Evolutionary conservation across 2,797 vertebrate genomes (phyloP), one percentile per base, ranked within the genome.

Genomic region (Dryobates pubescens): DNA sequence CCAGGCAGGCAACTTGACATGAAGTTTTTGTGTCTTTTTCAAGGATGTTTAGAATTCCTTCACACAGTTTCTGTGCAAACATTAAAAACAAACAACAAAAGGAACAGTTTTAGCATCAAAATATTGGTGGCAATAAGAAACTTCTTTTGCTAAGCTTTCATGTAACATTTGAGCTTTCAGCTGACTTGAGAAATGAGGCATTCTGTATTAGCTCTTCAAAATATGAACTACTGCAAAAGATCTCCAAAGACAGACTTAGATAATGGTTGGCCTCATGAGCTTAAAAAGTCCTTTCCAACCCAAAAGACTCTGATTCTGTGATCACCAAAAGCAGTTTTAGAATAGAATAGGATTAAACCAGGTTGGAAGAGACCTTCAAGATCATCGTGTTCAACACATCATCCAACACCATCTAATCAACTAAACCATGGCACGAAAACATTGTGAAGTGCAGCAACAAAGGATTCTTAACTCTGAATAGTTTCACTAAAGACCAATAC

Each of bases 1-100:
- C 99, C 94, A 99, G 96, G 90, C 99, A 99, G 86, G 98, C 98
- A 90, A 98, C 98, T 97, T 98, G 98, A 96, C 98, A 99, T 27
- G 98, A 97, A 30, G 98, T 98, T 95, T 96, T 96, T 77, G 98
- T 96, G 63, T 98, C 98, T 88, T 98, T 98, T 85, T 98, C 97
- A 11, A 99, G 98, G 30, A 98, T 97, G 73, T 98, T 96, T 91
- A 99, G 96, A 94, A 99, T 97, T 89, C 97, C 97, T 95, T 98
- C 98, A 94, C 99, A 99, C 19, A 99, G 98, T 97, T 98, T 98
- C 99, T 99, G 92, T 24, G 92, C 30, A 94, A 82, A 97, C 67
- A 94, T 38, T 45, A 45, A 45, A 47, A 94, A 63, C 41, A 93
- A 73, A 92, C 84, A 89, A 10, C 91, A 77, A 70, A 77, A 36